A percentile compares a stretch with the other conserved stretches of the same genome.
These are phyloP conservation scores for Parthenolecanium corni DNA, from an alignment of 2,888 invertebrate species.

Conservation along the genomic window DNA sequence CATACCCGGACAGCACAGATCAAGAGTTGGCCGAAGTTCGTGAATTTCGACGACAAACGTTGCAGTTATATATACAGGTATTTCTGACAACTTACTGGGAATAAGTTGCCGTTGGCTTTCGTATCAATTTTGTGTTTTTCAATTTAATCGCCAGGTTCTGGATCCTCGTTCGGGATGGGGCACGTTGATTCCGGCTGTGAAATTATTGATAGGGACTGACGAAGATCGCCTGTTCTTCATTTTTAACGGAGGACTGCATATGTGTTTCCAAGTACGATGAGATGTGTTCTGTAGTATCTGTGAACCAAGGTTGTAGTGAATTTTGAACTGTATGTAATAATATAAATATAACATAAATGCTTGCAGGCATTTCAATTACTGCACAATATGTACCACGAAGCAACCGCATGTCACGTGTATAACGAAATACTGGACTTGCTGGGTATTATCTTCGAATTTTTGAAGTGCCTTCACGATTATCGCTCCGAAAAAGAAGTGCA, in stretches of 20 bases:
- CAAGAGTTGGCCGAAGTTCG: conserved; percentile 72
- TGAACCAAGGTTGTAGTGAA: no score
- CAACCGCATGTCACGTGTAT: conserved; percentile 75
- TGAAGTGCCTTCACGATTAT: conserved; percentile 58
- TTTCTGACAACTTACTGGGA: background rate
- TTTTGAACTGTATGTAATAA: background rate
- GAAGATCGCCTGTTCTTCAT: conserved; percentile 81
- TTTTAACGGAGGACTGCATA: conserved; percentile 76
- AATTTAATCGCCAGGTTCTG: conserved; percentile 45
- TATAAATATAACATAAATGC: background rate
- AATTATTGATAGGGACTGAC: conserved; percentile 76
- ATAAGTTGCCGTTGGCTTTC: background rate
- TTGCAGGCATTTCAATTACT: conserved; percentile 74
- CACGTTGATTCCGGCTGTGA: conserved; percentile 79
- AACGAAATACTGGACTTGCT: conserved; percentile 75
- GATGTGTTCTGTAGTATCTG: no score
- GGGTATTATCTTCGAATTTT: conserved; percentile 59
- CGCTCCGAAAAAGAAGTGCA: conserved; percentile 34
- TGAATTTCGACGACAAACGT: conserved; percentile 68
- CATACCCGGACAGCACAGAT: conserved; percentile 63
- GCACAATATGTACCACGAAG: conserved; percentile 88
- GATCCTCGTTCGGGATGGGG: conserved; percentile 89
- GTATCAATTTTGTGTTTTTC: no score
- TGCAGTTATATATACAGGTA: conserved; percentile 44
- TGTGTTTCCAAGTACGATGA: conserved; percentile 57